phyloP scores from a whole-genome alignment of 1,140 invertebrate species.

The Cyclargus thomasi region DNA sequence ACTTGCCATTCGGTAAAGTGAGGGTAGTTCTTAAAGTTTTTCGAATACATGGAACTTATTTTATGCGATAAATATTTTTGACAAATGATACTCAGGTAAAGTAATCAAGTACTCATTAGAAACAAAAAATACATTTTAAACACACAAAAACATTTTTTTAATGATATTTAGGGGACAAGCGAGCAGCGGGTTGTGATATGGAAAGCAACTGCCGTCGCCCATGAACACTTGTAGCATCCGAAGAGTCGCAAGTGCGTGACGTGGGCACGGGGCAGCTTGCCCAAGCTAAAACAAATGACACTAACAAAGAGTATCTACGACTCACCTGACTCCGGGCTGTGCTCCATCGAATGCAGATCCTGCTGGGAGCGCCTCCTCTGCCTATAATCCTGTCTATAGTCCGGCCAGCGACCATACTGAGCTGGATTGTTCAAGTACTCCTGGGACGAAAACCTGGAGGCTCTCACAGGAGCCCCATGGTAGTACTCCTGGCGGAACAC shows the following conservation, averaged over 20 bases:
- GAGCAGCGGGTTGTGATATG: too few species aligned
- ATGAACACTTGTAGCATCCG: too few species aligned
- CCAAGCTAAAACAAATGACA: neutral
- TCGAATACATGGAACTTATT: too few species aligned
- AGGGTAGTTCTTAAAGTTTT: neutral
- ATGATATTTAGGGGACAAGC: too few species aligned
- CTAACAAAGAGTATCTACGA: slow-evolving; percentile 4
- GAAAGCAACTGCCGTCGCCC: too few species aligned
- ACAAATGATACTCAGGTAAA: too few species aligned
- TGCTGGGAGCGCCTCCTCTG: slow-evolving; percentile 68
- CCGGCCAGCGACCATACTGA: slow-evolving; percentile 57
- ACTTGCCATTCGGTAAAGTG: neutral
- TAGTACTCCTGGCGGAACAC: slow-evolving; percentile 70
- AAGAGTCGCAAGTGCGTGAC: too few species aligned
- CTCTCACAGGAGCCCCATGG: slow-evolving; percentile 61
- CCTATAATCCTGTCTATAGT: slow-evolving; percentile 54
- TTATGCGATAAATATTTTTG: too few species aligned
- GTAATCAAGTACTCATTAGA: too few species aligned
- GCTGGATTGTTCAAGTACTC: slow-evolving; percentile 69
- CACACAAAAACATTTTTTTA: too few species aligned
- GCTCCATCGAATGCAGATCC: slow-evolving; percentile 67
- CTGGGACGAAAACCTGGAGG: slow-evolving; percentile 69
- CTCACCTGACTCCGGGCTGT: slow-evolving; percentile 67
- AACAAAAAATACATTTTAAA: too few species aligned
- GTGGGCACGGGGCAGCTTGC: too few species aligned